Evolutionary conservation across 2,888 invertebrate genomes (phyloP).

Genomic region (Spilarctia lutea): DNA sequence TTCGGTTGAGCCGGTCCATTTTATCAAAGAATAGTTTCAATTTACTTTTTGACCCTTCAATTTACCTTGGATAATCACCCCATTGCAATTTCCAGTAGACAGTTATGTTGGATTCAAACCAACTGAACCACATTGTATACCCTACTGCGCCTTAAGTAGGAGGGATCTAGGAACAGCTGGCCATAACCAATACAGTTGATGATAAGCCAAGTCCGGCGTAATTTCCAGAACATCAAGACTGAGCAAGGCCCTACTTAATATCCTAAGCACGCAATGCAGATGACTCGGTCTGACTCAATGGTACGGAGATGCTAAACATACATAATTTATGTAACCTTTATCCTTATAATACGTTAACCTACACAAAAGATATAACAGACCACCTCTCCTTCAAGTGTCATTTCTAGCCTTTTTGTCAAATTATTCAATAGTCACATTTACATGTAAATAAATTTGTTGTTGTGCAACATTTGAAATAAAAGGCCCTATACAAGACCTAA

Average conservation of each 20-base stretch:
- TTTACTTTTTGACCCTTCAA: too few species aligned
- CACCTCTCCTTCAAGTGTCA: not conserved
- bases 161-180: not conserved
- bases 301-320: constrained; percentile 10
- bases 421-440: not conserved
- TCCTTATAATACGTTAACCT: constrained; percentile 8
- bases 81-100: not conserved
- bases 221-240: constrained; percentile 12
- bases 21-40: too few species aligned
- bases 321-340: constrained; percentile 13
- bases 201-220: not conserved
- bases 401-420: not conserved
- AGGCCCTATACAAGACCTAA: not conserved
- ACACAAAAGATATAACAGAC: not conserved
- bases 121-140: not conserved
- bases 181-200: not conserved
- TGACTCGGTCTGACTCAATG: constrained; percentile 19
- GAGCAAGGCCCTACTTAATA: constrained; percentile 8
- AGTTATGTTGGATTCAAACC: not conserved
- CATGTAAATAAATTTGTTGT: not conserved
- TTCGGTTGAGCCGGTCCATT: too few species aligned
- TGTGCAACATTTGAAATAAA: not conserved
- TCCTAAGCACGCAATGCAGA: constrained; percentile 13
- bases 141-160: too few species aligned
- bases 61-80: too few species aligned